phyloP scores from a whole-genome alignment of 2,888 invertebrate species.

The Trachelus iudaicus region DNA sequence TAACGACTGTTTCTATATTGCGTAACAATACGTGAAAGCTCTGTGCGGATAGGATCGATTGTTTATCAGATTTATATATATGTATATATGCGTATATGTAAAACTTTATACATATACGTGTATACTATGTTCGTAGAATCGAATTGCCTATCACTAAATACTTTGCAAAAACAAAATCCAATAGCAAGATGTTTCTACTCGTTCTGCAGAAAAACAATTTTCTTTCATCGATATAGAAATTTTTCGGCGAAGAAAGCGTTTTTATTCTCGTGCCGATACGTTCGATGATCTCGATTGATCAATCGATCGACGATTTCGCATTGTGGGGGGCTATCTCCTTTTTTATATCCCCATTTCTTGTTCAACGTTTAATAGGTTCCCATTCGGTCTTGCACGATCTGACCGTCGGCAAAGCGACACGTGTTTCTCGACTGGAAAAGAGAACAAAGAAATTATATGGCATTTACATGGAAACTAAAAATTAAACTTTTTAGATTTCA shows the following conservation, averaged over 20 bases:
- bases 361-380: neutral
- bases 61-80: neutral
- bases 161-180: too few species aligned
- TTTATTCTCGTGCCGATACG: neutral
- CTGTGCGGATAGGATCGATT: neutral
- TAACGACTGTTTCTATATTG: neutral
- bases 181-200: too few species aligned
- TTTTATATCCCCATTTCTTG: neutral
- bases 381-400: neutral
- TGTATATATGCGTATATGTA: too few species aligned
- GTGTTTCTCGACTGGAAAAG: too few species aligned
- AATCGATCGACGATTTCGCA: neutral
- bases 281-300: neutral
- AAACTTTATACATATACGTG: too few species aligned
- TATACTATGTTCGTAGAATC: too few species aligned
- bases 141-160: too few species aligned
- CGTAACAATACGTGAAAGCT: neutral
- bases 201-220: too few species aligned
- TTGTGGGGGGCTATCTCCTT: neutral
- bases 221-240: neutral
- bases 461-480: too few species aligned
- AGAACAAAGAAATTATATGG: too few species aligned
- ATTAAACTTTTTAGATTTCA: too few species aligned
- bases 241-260: neutral
- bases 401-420: neutral